Evolutionary conservation across 2,888 invertebrate genomes (phyloP), one percentile per base, ranked within the genome.

Genomic region (Drosophila melanosoma): DNA sequence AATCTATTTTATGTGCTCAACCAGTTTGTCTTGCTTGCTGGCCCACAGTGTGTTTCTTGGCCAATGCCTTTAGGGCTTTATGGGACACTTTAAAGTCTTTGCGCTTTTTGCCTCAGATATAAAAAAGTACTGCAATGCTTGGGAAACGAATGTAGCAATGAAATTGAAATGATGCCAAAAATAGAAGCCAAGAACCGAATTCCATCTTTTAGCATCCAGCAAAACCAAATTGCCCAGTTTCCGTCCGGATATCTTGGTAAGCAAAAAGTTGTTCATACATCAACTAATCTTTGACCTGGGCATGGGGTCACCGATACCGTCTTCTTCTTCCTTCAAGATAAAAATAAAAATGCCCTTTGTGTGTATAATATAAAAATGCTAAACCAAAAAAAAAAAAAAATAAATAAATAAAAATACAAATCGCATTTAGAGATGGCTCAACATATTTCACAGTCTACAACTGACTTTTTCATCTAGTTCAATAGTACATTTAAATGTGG

Each of bases 1-100:
- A 69, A 84, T 82, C 76, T 81, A 79, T 87, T 84, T 82, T 82
- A 76, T 76, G 75, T 60, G 69, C 68, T 42, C 2, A 23, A 51
- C 45, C 63, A 51, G 15, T 53, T 40, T 59, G 26, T 15, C n/a
- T 11, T 33, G 33, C 12, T 45, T 49, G 36, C 15, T 54, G 12
- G 15, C 36, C 8, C 11, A 20, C 26, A 58, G 45, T 17, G 33
- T 45, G 53, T 26, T n/a, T 32, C 45, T 48, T 1, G 48, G n/a
- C 36, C 48, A 23, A 29, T n/a, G 12, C 38, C 17, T 54, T 38
- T 15, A 45, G 23, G 23, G 15, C 17, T 29, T 40, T 11, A 32
- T 51, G 6, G 32, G 15, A 57, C 29, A 20, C 20, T 32, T 42
- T 32, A 42, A 57, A 15, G 20, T 32, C 10, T 32, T 42, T 23